Conservation (phyloP, 2,797 vertebrate species). For the Silurus lanzhouensis region DNA sequence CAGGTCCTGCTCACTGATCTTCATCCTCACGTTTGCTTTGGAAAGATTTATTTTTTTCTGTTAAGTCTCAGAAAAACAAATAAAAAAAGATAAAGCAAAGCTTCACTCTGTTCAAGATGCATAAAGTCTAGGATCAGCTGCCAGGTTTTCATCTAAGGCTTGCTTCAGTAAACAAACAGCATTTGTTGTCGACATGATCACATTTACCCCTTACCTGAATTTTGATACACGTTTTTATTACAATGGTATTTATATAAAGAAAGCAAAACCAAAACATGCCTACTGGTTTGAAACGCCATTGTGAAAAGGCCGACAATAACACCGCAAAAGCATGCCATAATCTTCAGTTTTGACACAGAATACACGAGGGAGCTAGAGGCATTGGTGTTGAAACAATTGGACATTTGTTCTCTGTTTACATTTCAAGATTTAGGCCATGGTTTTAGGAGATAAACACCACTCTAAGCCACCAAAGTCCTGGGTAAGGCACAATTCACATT, state of each 20-base stretch:
- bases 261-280: constrained; percentile 65
- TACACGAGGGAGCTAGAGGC: constrained; percentile 64
- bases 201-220: constrained; percentile 60
- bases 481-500: constrained; percentile 65
- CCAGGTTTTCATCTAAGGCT: constrained; percentile 57
- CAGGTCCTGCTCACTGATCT: not conserved
- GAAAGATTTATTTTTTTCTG: not conserved
- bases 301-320: constrained; percentile 68
- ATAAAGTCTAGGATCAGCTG: constrained; percentile 58
- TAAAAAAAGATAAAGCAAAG: constrained; percentile 26
- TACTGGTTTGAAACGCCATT: constrained; percentile 70
- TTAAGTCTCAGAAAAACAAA: not conserved
- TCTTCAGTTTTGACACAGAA: constrained; percentile 75
- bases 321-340: constrained; percentile 71
- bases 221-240: constrained; percentile 65
- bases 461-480: constrained; percentile 70
- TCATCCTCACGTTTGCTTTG: not conserved
- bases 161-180: constrained; percentile 55
- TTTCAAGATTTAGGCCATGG: constrained; percentile 72
- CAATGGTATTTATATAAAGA: constrained; percentile 65
- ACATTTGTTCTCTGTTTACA: constrained; percentile 72
- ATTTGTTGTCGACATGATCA: constrained; percentile 62
- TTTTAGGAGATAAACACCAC: constrained; percentile 72
- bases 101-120: constrained; percentile 38
- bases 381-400: constrained; percentile 70